Percentiles rank a stretch among this genome's conserved stretches.
These are phyloP conservation scores for Endotricha flammealis DNA, from an alignment of 2,888 invertebrate species.

Conservation along the genomic window DNA sequence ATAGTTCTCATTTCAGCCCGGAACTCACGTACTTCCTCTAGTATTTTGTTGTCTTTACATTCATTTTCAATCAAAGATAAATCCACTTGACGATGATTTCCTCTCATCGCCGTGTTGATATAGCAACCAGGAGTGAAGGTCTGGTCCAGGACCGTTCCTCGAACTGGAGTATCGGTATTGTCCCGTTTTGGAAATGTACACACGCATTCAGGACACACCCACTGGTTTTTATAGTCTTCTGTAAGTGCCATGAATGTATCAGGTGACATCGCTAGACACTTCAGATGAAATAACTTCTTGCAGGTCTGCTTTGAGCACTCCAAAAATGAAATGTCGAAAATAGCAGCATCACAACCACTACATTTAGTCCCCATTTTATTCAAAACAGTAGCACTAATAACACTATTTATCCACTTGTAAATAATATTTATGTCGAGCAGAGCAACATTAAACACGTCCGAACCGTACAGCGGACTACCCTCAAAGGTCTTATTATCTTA, in stretches of 20 bases:
- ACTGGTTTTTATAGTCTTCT: conserved; percentile 5
- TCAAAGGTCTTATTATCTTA: too few species aligned
- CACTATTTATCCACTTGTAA: too few species aligned
- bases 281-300: conserved; percentile 5
- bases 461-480: too few species aligned
- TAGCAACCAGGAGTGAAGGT: background rate
- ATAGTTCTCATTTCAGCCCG: background rate
- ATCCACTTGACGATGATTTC: background rate
- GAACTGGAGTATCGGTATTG: too few species aligned
- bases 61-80: background rate
- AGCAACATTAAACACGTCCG: too few species aligned
- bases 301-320: conserved; percentile 9
- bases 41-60: background rate
- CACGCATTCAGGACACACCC: conserved; percentile 11
- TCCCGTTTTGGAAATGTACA: too few species aligned
- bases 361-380: too few species aligned
- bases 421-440: too few species aligned
- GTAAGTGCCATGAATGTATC: background rate
- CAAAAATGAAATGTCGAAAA: conserved; percentile 7
- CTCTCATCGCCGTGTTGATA: background rate
- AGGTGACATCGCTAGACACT: conserved; percentile 2
- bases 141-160: too few species aligned
- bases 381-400: too few species aligned
- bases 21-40: background rate
- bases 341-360: background rate